Evolutionary conservation across 2,888 invertebrate genomes (phyloP).

Genomic region (Graphium colonna): DNA sequence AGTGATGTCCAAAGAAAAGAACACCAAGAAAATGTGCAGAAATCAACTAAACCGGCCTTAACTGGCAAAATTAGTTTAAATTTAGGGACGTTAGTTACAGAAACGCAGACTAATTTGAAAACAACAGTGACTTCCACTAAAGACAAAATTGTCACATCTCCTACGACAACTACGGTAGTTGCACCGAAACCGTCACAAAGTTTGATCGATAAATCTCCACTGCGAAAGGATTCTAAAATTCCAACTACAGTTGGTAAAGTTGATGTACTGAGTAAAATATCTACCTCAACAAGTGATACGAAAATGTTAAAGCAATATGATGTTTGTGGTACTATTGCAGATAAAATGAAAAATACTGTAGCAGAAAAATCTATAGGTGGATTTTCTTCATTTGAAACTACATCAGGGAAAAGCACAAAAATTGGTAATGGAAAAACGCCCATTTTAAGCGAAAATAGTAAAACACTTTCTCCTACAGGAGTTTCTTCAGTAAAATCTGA

Average conservation of each 20-base stretch:
- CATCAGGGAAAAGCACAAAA: neutral
- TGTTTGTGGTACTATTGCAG: neutral
- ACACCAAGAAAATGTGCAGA: slow-evolving; percentile 24
- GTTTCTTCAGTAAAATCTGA: neutral
- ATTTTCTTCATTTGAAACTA: neutral
- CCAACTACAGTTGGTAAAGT: neutral
- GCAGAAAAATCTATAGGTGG: neutral
- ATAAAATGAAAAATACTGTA: neutral
- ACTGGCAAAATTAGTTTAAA: neutral
- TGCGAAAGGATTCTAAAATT: slow-evolving; percentile 3
- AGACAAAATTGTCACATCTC: neutral
- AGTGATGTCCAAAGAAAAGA: slow-evolving; percentile 12
- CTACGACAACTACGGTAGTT: neutral
- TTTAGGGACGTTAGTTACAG: neutral
- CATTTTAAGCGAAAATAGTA: neutral
- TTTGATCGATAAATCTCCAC: slow-evolving; percentile 5
- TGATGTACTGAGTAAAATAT: neutral
- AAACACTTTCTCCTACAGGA: slow-evolving; percentile 7
- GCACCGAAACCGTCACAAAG: neutral
- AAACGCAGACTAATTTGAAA: neutral
- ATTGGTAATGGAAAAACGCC: slow-evolving; percentile 1
- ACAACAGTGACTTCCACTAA: neutral
- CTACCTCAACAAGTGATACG: neutral
- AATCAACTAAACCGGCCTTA: neutral
- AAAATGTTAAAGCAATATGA: slow-evolving; percentile 1